A percentile compares a stretch with the other conserved stretches of the same genome.
Conservation (phyloP, 2,113 vertebrate species). For the Muntiacus muntjak region DNA sequence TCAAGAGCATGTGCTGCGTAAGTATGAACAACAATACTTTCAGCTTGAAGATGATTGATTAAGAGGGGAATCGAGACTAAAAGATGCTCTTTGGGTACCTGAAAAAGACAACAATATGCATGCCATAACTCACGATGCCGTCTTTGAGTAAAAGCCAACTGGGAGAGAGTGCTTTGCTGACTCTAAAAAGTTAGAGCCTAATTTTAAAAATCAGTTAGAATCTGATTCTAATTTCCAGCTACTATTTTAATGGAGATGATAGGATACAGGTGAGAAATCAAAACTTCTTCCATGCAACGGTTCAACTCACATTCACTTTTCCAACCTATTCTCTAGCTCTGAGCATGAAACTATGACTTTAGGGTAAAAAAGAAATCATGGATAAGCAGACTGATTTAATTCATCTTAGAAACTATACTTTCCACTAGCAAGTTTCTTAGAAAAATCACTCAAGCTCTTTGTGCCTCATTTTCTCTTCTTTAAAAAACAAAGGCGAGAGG, state of each 20-base stretch:
- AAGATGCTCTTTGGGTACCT: conserved; percentile 98
- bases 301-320: background rate
- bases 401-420: background rate
- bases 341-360: background rate
- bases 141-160: background rate
- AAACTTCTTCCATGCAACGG: background rate
- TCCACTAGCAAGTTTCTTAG: background rate
- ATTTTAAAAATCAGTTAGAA: background rate
- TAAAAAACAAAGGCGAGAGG: background rate
- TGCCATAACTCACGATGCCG: background rate
- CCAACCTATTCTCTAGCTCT: background rate
- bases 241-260: background rate
- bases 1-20: conserved; percentile 96
- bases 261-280: background rate
- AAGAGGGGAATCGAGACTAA: conserved; percentile 92
- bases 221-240: background rate
- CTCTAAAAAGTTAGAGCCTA: background rate
- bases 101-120: conserved; percentile 44
- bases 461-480: background rate
- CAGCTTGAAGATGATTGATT: conserved; percentile 92
- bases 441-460: background rate
- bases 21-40: conserved; percentile 96
- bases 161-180: background rate
- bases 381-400: background rate
- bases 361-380: background rate